phyloP scores from a whole-genome alignment of 2,113 vertebrate genomes.

The Cathartes aura region DNA sequence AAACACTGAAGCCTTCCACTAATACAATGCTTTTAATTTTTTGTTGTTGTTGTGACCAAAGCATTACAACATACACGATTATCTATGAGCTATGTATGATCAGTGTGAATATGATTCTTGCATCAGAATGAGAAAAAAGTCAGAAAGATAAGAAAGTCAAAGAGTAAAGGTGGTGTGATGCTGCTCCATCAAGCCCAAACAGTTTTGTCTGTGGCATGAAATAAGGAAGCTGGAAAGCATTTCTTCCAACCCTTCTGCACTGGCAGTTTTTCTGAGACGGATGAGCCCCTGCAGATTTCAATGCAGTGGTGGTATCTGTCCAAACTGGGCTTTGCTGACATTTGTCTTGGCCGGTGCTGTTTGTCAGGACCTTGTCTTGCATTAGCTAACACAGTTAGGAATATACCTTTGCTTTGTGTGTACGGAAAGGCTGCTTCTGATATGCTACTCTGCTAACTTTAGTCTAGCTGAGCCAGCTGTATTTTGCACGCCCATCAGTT shows the following conservation, averaged over 20 bases:
- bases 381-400: too few relatives aligned
- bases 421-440: neutral
- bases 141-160: neutral
- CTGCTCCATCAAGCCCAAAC: neutral
- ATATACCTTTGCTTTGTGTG: neutral
- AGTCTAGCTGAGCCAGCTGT: neutral
- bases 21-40: neutral
- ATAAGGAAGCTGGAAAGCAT: neutral
- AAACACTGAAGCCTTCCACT: neutral
- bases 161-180: neutral
- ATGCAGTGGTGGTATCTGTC: neutral
- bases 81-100: neutral
- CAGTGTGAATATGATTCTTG: neutral
- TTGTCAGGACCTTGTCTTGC: neutral
- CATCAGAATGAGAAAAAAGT: neutral
- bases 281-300: neutral
- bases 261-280: neutral
- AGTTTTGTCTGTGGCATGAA: neutral
- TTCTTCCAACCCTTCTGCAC: neutral
- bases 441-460: neutral
- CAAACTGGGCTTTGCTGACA: neutral
- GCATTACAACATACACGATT: neutral
- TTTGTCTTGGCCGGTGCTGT: neutral
- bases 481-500: neutral
- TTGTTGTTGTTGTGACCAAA: neutral